These are phyloP conservation scores for Mus spicilegus DNA, from an alignment of 2,113 vertebrate species.

Conservation along the genomic window DNA sequence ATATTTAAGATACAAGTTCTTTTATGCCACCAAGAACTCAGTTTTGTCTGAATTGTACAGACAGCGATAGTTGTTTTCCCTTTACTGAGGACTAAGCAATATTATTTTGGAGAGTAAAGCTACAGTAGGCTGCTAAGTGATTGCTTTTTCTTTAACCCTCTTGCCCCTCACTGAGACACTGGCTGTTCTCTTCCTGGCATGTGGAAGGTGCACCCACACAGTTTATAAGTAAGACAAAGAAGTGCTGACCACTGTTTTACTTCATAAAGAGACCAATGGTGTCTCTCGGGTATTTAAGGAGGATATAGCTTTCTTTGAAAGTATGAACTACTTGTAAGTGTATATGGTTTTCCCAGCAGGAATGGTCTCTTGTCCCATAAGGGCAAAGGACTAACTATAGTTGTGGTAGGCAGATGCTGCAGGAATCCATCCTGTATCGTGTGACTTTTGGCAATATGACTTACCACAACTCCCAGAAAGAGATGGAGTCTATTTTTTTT, in stretches of 20 bases:
- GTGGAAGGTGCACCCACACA: not conserved
- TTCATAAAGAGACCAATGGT: not conserved
- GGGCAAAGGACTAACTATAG: not conserved
- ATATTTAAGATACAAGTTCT: constrained; percentile 29
- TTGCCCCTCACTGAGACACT: not conserved
- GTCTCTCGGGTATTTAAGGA: constrained; percentile 1
- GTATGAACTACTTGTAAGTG: constrained; percentile 6
- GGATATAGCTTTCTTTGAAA: not conserved
- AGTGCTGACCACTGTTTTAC: constrained; percentile 30
- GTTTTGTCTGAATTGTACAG: not conserved
- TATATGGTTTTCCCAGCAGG: not conserved
- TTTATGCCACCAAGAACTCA: not conserved
- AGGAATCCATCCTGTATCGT: not conserved
- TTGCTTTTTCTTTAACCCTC: constrained; percentile 35
- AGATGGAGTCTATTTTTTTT: constrained; percentile 33
- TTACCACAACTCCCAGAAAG: not conserved
- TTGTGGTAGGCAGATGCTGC: not conserved
- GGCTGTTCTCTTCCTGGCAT: not conserved
- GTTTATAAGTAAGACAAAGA: constrained; percentile 41
- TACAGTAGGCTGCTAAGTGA: not conserved
- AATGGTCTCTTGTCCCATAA: not conserved
- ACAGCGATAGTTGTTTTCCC: not conserved
- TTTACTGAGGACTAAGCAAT: not conserved
- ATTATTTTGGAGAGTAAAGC: constrained; percentile 45
- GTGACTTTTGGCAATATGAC: not conserved